Conservation (phyloP, 2,113 vertebrate genomes). For the Xenus cinereus region DNA sequence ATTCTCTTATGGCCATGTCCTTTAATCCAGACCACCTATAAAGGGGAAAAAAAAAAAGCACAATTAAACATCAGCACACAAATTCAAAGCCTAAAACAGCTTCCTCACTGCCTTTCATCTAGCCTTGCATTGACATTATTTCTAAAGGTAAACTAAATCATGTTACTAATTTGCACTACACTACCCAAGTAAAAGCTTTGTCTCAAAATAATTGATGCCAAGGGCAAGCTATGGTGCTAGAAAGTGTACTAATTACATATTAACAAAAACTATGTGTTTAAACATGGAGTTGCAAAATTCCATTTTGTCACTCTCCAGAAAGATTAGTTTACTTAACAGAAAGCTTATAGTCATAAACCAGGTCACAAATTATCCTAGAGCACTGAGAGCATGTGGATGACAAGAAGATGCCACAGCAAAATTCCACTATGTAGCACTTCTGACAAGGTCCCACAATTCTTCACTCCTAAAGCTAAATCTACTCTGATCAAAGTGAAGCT, state of each 20-base stretch:
- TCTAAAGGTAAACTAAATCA: not conserved
- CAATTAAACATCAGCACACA: not conserved
- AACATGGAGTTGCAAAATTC: not conserved
- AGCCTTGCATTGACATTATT: not conserved
- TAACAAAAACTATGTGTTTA: not conserved
- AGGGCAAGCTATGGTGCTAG: not conserved
- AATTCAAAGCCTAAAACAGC: not conserved
- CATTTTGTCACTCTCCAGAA: not conserved
- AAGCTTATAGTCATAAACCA: not conserved
- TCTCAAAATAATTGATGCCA: not conserved
- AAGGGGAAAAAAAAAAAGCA: not conserved
- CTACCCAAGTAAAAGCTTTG: not conserved
- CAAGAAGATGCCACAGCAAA: not conserved
- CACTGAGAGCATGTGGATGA: not conserved
- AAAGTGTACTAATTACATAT: not conserved
- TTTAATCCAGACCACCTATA: constrained; percentile 98
- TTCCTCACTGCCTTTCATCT: not conserved
- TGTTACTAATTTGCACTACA: not conserved
- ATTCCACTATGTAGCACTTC: not conserved
- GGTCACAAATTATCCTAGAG: not conserved
- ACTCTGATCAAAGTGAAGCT: not conserved
- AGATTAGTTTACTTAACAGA: not conserved
- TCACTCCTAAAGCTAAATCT: not conserved
- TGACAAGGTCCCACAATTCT: not conserved
- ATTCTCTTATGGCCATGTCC: constrained; percentile 98